A percentile compares a stretch with the other conserved stretches of the same genome.
These are phyloP conservation scores for Dromas ardeola DNA, from an alignment of 2,113 vertebrate genomes.

Conservation along the genomic window DNA sequence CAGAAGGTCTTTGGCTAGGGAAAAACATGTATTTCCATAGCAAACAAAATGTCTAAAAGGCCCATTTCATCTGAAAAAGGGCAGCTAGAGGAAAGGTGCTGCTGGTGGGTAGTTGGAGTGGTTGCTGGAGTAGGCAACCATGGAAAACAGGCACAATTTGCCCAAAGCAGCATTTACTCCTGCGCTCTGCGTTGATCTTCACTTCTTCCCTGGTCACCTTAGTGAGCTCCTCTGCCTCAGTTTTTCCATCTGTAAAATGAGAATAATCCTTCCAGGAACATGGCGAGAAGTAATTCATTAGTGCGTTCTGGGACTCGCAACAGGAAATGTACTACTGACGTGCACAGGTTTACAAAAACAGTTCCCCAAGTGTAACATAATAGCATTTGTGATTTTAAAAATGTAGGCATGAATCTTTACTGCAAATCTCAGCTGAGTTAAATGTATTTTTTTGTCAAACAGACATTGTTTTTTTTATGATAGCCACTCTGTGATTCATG, in stretches of 20 bases:
- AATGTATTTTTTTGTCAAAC: constrained; percentile 39
- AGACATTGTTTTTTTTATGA: constrained; percentile 36
- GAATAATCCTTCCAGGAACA: not conserved
- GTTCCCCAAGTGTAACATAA: not conserved
- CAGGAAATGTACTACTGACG: not conserved
- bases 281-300: not conserved
- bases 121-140: not conserved
- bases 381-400: constrained; percentile 36
- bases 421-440: constrained; percentile 44
- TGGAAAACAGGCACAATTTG: not conserved
- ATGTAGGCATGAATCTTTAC: constrained; percentile 19
- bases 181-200: not conserved
- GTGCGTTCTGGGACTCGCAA: not conserved
- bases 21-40: not conserved
- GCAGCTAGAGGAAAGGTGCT: not conserved
- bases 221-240: not conserved
- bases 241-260: not conserved
- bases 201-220: not conserved
- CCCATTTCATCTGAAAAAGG: not conserved
- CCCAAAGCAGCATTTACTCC: not conserved
- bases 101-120: not conserved
- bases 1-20: not conserved
- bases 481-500: constrained; percentile 62
- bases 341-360: constrained; percentile 2
- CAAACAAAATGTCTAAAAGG: not conserved